phyloP scores from a whole-genome alignment of 2,888 invertebrate genomes.

The Malacosoma neustria region DNA sequence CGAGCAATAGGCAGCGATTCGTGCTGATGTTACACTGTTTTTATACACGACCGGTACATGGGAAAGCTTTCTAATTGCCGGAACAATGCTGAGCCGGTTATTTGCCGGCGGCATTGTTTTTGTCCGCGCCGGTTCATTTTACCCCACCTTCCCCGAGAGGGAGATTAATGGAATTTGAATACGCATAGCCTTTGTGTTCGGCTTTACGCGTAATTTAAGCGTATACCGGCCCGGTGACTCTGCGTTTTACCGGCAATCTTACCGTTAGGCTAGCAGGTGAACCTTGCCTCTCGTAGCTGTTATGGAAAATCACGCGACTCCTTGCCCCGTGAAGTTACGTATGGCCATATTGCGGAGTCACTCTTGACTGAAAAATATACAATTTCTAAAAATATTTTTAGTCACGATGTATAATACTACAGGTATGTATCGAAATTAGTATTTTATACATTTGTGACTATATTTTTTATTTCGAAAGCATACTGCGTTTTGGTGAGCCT shows the following conservation, averaged over 20 bases:
- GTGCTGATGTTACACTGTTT: conserved; percentile 74
- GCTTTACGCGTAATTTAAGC: conserved; percentile 73
- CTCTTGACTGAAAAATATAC: conserved; percentile 15
- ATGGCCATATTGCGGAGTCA: conserved; percentile 25
- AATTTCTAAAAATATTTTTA: not conserved
- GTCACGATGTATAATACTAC: no score
- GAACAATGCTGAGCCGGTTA: conserved; percentile 75
- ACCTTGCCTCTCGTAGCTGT: conserved; percentile 37
- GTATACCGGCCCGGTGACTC: conserved; percentile 64
- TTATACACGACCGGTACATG: conserved; percentile 73
- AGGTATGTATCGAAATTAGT: conserved; percentile 12
- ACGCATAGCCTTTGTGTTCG: conserved; percentile 73
- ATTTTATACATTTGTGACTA: conserved; percentile 43
- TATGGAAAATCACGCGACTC: conserved; percentile 40
- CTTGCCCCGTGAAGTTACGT: conserved; percentile 1
- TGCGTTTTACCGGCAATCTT: conserved; percentile 58
- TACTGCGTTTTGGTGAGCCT: conserved; percentile 49
- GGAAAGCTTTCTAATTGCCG: conserved; percentile 76
- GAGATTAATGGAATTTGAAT: conserved; percentile 75
- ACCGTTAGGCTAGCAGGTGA: conserved; percentile 46
- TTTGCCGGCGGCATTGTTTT: conserved; percentile 74
- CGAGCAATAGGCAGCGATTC: conserved; percentile 73
- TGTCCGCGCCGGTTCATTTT: conserved; percentile 73
- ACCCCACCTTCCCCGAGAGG: conserved; percentile 62
- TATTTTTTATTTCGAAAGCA: conserved; percentile 33